A percentile compares a stretch with the other conserved stretches of the same genome.
These are phyloP conservation scores for Platyscapa corneri DNA, from an alignment of 1,140 invertebrate genomes.

Conservation along the genomic window DNA sequence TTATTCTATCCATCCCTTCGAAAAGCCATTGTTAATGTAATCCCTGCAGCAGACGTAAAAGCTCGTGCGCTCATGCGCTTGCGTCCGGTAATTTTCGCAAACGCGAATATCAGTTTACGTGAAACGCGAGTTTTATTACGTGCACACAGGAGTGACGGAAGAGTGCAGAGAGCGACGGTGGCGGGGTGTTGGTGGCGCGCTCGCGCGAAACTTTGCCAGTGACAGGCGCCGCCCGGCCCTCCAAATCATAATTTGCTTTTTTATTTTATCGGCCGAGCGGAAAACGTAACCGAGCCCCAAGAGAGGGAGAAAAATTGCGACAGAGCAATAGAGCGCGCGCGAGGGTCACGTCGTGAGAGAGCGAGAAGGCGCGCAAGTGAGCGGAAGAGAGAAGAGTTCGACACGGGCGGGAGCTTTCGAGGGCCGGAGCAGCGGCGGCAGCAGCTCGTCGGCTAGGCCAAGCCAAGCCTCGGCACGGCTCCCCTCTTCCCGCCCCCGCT, in stretches of 20 bases:
- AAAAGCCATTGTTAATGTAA: constrained; percentile 54
- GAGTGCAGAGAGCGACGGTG: not conserved
- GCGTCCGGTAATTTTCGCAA: constrained; percentile 54
- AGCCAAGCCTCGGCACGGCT: constrained; percentile 16
- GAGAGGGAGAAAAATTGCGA: constrained; percentile 45
- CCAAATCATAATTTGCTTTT: constrained; percentile 56
- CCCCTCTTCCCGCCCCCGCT: constrained; percentile 57
- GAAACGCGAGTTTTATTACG: constrained; percentile 55
- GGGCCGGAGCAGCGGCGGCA: constrained; percentile 1
- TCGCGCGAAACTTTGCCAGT: constrained; percentile 53
- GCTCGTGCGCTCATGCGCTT: constrained; percentile 31
- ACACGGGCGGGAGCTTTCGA: constrained; percentile 30
- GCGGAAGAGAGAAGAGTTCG: constrained; percentile 14
- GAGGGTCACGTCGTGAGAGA: constrained; percentile 1
- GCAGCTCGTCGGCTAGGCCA: constrained; percentile 3
- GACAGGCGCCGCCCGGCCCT: constrained; percentile 51
- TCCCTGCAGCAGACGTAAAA: constrained; percentile 54
- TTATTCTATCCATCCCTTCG: constrained; percentile 46
- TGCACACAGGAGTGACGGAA: constrained; percentile 7
- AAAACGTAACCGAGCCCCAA: constrained; percentile 47
- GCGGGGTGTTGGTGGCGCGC: not conserved
- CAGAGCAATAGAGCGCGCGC: constrained; percentile 25
- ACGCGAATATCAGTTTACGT: constrained; percentile 54
- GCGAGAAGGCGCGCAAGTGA: not conserved
- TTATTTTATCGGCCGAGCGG: constrained; percentile 53